These are phyloP conservation scores for Staurois parvus DNA, from an alignment of 2,797 vertebrate genomes.

Conservation along the genomic window DNA sequence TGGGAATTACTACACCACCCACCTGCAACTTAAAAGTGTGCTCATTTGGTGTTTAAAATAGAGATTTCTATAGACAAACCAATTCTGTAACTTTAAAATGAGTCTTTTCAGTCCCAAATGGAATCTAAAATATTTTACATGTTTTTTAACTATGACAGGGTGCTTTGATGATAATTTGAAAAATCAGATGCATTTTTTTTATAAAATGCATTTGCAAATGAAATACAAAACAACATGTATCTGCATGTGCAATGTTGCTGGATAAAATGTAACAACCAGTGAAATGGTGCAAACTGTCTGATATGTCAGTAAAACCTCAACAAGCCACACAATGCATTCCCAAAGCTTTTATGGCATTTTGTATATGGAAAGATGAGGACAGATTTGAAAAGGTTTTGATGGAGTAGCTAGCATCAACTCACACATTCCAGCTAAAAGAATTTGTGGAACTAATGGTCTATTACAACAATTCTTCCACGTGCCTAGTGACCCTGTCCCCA, in stretches of 20 bases:
- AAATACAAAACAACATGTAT: too few relatives aligned
- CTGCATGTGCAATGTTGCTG: background rate
- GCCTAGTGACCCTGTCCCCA: slow-evolving; percentile 42
- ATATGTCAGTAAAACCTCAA: background rate
- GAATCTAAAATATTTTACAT: too few relatives aligned
- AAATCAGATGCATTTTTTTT: background rate
- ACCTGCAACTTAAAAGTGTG: too few relatives aligned
- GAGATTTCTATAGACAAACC: too few relatives aligned
- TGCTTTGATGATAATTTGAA: background rate
- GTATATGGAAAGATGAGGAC: slow-evolving; percentile 6
- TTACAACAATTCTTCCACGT: slow-evolving; percentile 36
- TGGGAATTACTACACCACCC: background rate
- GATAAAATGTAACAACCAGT: background rate
- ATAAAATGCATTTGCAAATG: too few relatives aligned
- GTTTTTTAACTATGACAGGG: too few relatives aligned
- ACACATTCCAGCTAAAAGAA: slow-evolving; percentile 11
- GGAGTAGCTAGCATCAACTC: background rate
- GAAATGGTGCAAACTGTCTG: background rate
- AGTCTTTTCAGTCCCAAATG: too few relatives aligned
- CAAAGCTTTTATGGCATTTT: background rate
- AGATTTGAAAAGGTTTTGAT: background rate
- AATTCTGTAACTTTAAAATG: too few relatives aligned
- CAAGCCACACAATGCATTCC: background rate
- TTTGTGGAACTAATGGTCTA: background rate
- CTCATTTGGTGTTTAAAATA: too few relatives aligned